Evolutionary conservation across 2,113 vertebrate genomes (phyloP).

Genomic region (Platysternon megacephalum): DNA sequence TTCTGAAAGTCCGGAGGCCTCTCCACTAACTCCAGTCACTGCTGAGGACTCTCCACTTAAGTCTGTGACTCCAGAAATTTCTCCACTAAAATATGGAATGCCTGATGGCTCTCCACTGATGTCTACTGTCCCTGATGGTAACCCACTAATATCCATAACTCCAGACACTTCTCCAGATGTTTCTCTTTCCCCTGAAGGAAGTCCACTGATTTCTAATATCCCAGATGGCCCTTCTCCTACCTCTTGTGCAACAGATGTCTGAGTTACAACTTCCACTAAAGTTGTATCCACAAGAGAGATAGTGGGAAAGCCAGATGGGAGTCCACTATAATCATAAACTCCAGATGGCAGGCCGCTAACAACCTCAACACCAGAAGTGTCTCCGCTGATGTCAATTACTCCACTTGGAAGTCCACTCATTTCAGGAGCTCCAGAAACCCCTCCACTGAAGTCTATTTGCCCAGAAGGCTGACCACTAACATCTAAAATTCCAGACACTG

Average conservation of each 20-base stretch:
- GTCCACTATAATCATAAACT: constrained; percentile 77
- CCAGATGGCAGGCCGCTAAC: constrained; percentile 75
- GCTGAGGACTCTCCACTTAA: constrained; percentile 69
- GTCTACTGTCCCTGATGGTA: constrained; percentile 70
- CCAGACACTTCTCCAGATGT: constrained; percentile 75
- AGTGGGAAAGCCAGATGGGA: constrained; percentile 76
- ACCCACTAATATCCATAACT: constrained; percentile 66
- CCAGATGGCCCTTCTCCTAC: constrained; percentile 83
- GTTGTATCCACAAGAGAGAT: constrained; percentile 82
- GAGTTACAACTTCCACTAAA: constrained; percentile 79
- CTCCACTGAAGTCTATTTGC: constrained; percentile 72
- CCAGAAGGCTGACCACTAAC: constrained; percentile 78
- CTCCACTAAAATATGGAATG: constrained; percentile 71
- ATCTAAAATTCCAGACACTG: constrained; percentile 70
- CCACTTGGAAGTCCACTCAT: constrained; percentile 78
- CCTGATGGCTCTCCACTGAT: constrained; percentile 77
- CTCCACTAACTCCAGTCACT: constrained; percentile 70
- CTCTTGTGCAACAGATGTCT: constrained; percentile 81
- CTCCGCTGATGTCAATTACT: constrained; percentile 75
- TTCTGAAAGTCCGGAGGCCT: constrained; percentile 77
- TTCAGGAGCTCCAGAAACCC: constrained; percentile 77
- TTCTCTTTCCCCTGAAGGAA: constrained; percentile 74
- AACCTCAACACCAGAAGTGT: constrained; percentile 74
- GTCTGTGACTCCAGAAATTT: constrained; percentile 71
- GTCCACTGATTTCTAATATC: constrained; percentile 78